These are phyloP conservation scores for Clamator glandarius DNA, from an alignment of 2,797 vertebrate species.

Conservation along the genomic window DNA sequence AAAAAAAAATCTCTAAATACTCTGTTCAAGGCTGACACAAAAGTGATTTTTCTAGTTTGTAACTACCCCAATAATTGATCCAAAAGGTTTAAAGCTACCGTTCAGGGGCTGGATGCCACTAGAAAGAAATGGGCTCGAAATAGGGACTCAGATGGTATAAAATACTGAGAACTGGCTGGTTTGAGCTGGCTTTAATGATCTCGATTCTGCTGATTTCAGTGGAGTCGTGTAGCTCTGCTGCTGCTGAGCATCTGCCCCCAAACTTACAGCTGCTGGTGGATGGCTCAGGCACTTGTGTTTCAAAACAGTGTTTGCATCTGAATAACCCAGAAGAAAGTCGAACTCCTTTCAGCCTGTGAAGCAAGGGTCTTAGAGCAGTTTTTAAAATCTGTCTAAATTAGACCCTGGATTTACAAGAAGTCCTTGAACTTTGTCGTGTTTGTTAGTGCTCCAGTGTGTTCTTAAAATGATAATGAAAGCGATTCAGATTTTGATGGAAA, in stretches of 20 bases:
- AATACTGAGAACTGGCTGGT: not conserved
- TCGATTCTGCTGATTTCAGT: constrained; percentile 31
- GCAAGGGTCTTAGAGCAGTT: not conserved
- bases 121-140: not conserved
- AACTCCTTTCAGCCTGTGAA: not conserved
- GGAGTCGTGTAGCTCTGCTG: not conserved
- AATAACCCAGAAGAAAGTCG: constrained; percentile 10
- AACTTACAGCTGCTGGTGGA: constrained; percentile 47
- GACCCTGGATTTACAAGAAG: not conserved
- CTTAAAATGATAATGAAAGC: not conserved
- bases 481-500: not conserved
- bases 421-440: not conserved
- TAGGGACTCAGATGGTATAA: not conserved
- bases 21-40: not conserved
- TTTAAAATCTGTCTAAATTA: not conserved
- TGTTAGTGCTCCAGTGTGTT: not conserved
- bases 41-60: not conserved
- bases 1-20: fast-evolving
- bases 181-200: constrained; percentile 42
- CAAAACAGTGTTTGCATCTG: constrained; percentile 26
- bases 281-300: constrained; percentile 31
- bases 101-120: not conserved
- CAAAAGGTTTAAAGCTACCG: not conserved
- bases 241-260: constrained; percentile 38
- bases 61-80: not conserved